phyloP scores from a whole-genome alignment of 1,140 invertebrate genomes.

The Drosophila dunni region DNA sequence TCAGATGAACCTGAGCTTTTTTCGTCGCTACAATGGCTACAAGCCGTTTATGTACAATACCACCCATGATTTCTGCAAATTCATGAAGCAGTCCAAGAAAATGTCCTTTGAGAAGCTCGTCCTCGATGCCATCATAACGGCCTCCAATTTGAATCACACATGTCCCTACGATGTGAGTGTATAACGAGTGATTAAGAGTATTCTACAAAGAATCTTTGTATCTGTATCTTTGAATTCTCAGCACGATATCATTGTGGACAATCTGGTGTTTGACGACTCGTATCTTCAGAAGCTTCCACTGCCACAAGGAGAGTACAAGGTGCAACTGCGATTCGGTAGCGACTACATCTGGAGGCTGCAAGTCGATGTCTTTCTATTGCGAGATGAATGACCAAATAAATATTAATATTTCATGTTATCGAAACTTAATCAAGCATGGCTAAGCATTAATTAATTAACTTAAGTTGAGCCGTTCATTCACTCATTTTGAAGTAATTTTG shows the following conservation, averaged over 20 bases:
- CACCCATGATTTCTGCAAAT: slow-evolving; percentile 36
- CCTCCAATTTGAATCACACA: slow-evolving; percentile 49
- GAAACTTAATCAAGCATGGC: not conserved
- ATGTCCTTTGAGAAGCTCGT: slow-evolving; percentile 12
- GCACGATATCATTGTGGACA: slow-evolving; percentile 65
- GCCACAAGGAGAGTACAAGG: slow-evolving; percentile 61
- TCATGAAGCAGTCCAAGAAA: slow-evolving; percentile 8
- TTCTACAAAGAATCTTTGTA: not conserved
- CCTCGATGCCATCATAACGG: not conserved
- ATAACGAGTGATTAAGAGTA: too few species aligned
- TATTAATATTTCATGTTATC: not conserved
- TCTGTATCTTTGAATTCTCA: slow-evolving; percentile 11
- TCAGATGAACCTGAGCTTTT: slow-evolving; percentile 47
- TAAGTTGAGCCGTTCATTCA: too few species aligned
- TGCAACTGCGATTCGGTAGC: slow-evolving; percentile 50
- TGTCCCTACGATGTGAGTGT: slow-evolving; percentile 22
- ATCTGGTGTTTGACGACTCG: slow-evolving; percentile 52
- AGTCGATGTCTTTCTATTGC: slow-evolving; percentile 33
- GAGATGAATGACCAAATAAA: slow-evolving; percentile 28
- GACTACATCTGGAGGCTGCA: slow-evolving; percentile 54
- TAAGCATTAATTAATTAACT: too few species aligned
- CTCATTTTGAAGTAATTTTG: too few species aligned
- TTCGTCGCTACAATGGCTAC: slow-evolving; percentile 29
- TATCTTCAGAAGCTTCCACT: slow-evolving; percentile 49
- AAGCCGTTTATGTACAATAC: slow-evolving; percentile 36